phyloP scores from a whole-genome alignment of 2,888 invertebrate genomes.

The Teinopalpus imperialis region DNA sequence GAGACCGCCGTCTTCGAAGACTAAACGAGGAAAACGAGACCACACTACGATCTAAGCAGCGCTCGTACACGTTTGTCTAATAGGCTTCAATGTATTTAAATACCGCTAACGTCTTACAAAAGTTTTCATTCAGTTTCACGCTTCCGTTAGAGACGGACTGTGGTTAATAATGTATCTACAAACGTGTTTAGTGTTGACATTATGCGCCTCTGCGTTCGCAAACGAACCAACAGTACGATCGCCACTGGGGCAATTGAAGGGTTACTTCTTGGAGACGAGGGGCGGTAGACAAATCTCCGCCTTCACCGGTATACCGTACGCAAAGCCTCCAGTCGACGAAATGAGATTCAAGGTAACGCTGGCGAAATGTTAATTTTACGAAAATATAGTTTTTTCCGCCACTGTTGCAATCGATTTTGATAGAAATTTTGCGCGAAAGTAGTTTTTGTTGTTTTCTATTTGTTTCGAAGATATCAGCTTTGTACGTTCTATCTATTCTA shows the following conservation, averaged over 20 bases:
- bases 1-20: background rate
- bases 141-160: slow-evolving; percentile 19
- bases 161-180: slow-evolving; percentile 6
- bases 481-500: background rate
- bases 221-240: slow-evolving; percentile 53
- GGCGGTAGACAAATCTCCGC: slow-evolving; percentile 81
- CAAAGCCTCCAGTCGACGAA: slow-evolving; percentile 82
- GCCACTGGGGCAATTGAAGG: slow-evolving; percentile 77
- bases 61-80: slow-evolving; percentile 1
- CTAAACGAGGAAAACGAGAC: no score
- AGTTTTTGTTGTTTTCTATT: background rate
- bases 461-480: background rate
- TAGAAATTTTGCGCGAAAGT: slow-evolving; percentile 6
- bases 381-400: no score
- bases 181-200: slow-evolving; percentile 30
- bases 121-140: slow-evolving; percentile 17
- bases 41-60: background rate
- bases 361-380: no score
- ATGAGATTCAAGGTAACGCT: slow-evolving; percentile 83
- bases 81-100: slow-evolving; percentile 17
- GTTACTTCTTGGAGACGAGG: slow-evolving; percentile 78
- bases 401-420: no score
- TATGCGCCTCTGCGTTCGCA: slow-evolving; percentile 30
- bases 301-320: slow-evolving; percentile 85
- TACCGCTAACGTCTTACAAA: background rate